These are phyloP conservation scores for Protobothrops flavoviridis DNA, from an alignment of 2,113 vertebrate species.

Conservation along the genomic window DNA sequence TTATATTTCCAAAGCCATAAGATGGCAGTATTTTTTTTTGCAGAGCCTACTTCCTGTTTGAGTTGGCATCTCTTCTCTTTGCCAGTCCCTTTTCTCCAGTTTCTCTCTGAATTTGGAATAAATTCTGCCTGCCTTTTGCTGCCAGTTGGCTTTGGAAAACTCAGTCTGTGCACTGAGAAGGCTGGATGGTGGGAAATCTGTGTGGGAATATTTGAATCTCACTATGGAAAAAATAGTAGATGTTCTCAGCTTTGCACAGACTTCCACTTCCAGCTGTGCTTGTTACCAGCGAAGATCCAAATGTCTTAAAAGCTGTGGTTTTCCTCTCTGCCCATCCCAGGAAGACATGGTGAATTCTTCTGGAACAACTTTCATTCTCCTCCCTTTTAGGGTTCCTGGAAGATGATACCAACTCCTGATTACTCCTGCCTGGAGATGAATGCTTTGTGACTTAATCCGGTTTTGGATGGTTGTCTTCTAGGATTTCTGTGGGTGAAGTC, in stretches of 20 bases:
- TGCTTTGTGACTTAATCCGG: constrained; percentile 20
- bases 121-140: not conserved
- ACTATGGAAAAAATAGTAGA: not conserved
- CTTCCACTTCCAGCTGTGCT: rapidly evolving
- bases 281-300: rapidly evolving
- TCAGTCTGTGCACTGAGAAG: not conserved
- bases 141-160: not conserved
- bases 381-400: rapidly evolving
- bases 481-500: not conserved
- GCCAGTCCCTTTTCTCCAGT: not conserved
- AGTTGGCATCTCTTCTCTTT: not conserved
- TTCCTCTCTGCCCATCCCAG: not conserved
- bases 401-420: not conserved
- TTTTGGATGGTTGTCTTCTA: not conserved
- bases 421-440: not conserved
- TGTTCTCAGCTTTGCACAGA: not conserved
- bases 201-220: not conserved
- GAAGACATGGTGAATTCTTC: constrained; percentile 5
- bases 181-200: not conserved
- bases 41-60: not conserved
- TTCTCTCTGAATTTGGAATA: rapidly evolving
- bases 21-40: not conserved
- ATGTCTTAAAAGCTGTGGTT: not conserved
- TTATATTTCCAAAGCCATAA: not conserved
- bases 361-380: not conserved